Base-by-base conservation (phyloP, 2,113 vertebrate genomes). In the Notarius quadriscutis region DNA sequence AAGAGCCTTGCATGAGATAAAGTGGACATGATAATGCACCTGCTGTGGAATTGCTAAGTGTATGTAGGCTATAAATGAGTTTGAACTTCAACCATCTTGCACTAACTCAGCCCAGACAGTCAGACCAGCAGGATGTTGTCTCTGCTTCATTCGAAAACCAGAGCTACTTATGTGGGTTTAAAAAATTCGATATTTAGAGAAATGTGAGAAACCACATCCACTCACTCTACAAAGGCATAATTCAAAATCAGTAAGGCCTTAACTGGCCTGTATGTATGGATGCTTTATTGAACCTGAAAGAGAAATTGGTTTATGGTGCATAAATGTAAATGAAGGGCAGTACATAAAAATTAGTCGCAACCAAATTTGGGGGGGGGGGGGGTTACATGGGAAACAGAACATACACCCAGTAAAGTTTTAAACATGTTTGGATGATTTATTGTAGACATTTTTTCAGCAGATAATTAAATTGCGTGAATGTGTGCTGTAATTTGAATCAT, bases 21-120 rank as follows among this genome's bases (percentile, higher is more conserved):
- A 87, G 81, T 74, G 86, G n/a, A 77, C 58, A 55, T 65, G 58
- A 77, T 83, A 67, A 87, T 77, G 86, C 65, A 14, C 65, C 53
- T 84, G 30, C 86, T 50, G 53, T 57, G 22, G 20, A 84, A 84
- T 50, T 12, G 85, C 62, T 81, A 81, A 69, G 85, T 74, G 83
- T 74, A 75, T 25, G 69, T 75, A 74, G 12, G 55, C 55, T 25
- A 72, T 84, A 84, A 84, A 69, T 75, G 83, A 84, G 69, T 84
- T 75, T 84, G 30, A 60, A 75, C 78, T 63, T 77, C 22, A 22
- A 50, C 58, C 71, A 55, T 83, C 57, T 83, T 55, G 58, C 58
- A 22, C 20, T 50, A 83, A 72, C 78, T 81, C 65, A 17, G 25
- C 30, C 41, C 41, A 25, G 51, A n/a, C 77, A 27, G 58, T 77